A percentile compares a stretch with the other conserved stretches of the same genome.
These are phyloP conservation scores for Sandelia bainsii DNA, from an alignment of 2,797 vertebrate species.

Conservation along the genomic window DNA sequence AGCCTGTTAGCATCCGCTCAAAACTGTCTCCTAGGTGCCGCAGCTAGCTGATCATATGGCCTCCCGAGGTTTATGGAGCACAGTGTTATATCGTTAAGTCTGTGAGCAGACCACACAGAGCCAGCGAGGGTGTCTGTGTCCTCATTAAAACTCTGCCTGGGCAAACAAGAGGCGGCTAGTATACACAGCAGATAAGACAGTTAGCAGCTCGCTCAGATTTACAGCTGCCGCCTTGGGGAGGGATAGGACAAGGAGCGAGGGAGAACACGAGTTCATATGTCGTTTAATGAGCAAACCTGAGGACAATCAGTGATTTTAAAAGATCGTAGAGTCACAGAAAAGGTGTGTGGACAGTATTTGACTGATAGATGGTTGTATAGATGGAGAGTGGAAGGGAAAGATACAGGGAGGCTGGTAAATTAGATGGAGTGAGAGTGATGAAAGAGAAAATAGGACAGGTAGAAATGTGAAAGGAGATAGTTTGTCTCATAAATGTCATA, in stretches of 20 bases:
- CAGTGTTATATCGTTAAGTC: constrained; percentile 65
- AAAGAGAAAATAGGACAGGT: constrained; percentile 6
- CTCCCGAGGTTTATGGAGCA: constrained; percentile 62
- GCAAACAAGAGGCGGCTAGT: constrained; percentile 67
- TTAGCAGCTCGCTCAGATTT: constrained; percentile 70
- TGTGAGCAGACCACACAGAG: constrained; percentile 63
- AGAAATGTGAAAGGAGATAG: constrained; percentile 18
- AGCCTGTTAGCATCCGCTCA: constrained; percentile 42
- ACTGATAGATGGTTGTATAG: constrained; percentile 33
- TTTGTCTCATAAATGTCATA: background rate
- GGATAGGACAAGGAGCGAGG: constrained; percentile 39
- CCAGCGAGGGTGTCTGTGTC: constrained; percentile 62
- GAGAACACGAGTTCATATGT: constrained; percentile 64
- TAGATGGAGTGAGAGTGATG: constrained; percentile 18
- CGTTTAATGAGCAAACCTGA: constrained; percentile 63
- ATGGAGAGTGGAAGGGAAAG: constrained; percentile 33
- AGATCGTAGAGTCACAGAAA: constrained; percentile 26
- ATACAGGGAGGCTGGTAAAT: constrained; percentile 25
- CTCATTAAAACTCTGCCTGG: constrained; percentile 75
- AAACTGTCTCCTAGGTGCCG: constrained; percentile 32
- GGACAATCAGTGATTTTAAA: constrained; percentile 56
- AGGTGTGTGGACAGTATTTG: constrained; percentile 13
- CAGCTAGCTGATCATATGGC: constrained; percentile 37
- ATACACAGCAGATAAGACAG: constrained; percentile 73
- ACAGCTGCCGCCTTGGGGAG: constrained; percentile 62